A percentile compares a stretch with the other conserved stretches of the same genome.
These are phyloP conservation scores for Callyntrura guangdongensis DNA, from an alignment of 2,888 invertebrate species.

Conservation along the genomic window DNA sequence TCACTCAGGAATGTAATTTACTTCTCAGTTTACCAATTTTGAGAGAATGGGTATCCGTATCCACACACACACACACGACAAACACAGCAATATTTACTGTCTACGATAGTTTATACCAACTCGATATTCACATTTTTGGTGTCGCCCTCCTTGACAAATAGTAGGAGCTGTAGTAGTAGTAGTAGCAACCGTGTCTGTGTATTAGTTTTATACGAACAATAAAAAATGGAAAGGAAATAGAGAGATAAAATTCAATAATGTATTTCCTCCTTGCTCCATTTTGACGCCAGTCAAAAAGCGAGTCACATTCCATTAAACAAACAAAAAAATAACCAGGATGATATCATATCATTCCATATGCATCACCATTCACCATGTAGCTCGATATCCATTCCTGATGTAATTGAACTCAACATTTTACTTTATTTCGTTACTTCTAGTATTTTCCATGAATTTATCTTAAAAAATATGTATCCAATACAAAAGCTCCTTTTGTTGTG, in stretches of 20 bases:
- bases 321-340: neutral
- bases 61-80: neutral
- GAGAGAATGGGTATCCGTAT: neutral
- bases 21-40: too few species aligned
- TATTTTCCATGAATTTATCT: neutral
- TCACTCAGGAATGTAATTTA: too few species aligned
- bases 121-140: slow-evolving; percentile 4
- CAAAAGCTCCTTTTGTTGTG: too few species aligned
- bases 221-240: slow-evolving; percentile 3
- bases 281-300: slow-evolving; percentile 33
- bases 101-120: neutral
- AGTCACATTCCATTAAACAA: neutral
- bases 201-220: too few species aligned
- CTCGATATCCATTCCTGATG: neutral
- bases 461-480: neutral
- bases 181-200: neutral
- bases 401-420: slow-evolving; percentile 32
- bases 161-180: neutral
- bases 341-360: neutral
- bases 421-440: neutral
- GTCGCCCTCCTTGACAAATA: neutral
- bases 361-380: neutral
- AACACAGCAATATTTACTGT: neutral
- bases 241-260: slow-evolving; percentile 35
- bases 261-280: neutral